Conservation (phyloP, 2,113 vertebrate genomes). For the Myodes glareolus region DNA sequence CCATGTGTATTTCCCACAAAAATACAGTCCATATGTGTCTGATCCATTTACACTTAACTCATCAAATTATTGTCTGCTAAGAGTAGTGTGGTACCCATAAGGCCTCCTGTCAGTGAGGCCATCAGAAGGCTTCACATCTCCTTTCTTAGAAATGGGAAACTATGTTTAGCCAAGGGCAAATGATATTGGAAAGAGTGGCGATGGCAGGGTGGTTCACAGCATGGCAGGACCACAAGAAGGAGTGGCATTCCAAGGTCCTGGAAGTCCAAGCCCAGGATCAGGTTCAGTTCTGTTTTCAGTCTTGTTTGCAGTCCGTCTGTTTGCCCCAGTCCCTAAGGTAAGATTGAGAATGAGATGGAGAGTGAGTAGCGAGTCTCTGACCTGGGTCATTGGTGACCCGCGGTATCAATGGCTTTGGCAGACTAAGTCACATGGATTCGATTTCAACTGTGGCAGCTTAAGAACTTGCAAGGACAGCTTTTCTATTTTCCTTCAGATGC, state of each 20-base stretch:
- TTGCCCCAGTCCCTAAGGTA: not conserved
- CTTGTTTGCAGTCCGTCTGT: not conserved
- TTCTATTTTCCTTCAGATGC: not conserved
- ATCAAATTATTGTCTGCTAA: slow-evolving; percentile 76
- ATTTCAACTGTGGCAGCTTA: slow-evolving; percentile 20
- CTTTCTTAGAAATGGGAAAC: slow-evolving; percentile 80
- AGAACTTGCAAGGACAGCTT: slow-evolving; percentile 8
- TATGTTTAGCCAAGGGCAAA: slow-evolving; percentile 56
- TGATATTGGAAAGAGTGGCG: slow-evolving; percentile 56
- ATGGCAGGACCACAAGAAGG: not conserved
- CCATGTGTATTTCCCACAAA: slow-evolving; percentile 72
- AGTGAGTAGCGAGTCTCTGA: not conserved
- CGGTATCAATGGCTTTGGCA: not conserved
- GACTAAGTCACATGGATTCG: not conserved
- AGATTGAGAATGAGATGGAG: not conserved
- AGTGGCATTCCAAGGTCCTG: not conserved
- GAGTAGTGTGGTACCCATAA: slow-evolving; percentile 68
- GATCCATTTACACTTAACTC: slow-evolving; percentile 80
- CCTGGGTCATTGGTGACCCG: not conserved
- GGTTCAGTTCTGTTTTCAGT: not conserved
- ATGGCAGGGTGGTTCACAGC: not conserved
- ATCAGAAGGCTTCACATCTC: slow-evolving; percentile 56
- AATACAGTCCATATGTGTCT: slow-evolving; percentile 81
- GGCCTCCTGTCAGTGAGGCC: slow-evolving; percentile 70
- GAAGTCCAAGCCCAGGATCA: not conserved